These are phyloP conservation scores for Porites lobata DNA, from an alignment of 92 coral and sea anemone genomes.

Conservation along the genomic window DNA sequence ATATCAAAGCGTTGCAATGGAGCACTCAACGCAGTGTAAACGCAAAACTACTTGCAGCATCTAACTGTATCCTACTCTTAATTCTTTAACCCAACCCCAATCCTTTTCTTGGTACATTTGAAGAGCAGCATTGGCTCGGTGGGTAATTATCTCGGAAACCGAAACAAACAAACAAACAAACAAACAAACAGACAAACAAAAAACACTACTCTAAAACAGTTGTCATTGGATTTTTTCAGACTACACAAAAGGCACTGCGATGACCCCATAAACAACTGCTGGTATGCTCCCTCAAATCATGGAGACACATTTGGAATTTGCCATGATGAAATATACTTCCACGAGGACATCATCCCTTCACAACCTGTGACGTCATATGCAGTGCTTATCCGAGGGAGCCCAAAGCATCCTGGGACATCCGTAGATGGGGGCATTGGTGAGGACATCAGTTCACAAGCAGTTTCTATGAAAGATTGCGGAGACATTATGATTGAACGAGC, in stretches of 20 bases:
- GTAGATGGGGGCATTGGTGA: constrained; percentile 68
- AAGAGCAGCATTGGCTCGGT: too few species aligned
- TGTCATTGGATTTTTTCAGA: constrained; percentile 32
- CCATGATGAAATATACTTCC: constrained; percentile 85
- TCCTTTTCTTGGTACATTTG: too few species aligned
- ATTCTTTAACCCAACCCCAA: too few species aligned
- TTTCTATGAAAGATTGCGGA: neutral
- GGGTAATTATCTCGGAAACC: too few species aligned
- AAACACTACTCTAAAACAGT: too few species aligned
- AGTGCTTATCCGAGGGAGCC: constrained; percentile 79
- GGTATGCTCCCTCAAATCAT: constrained; percentile 78
- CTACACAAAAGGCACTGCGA: constrained; percentile 45
- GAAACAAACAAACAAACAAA: neutral
- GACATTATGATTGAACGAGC: constrained; percentile 61
- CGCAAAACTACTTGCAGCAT: too few species aligned
- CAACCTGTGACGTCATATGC: constrained; percentile 86
- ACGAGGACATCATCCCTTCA: constrained; percentile 76
- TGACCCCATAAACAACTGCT: constrained; percentile 70
- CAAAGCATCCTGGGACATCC: constrained; percentile 45
- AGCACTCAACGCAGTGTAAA: too few species aligned
- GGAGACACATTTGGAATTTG: constrained; percentile 90
- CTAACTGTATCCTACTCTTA: too few species aligned
- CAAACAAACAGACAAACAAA: neutral
- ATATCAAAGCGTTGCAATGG: neutral
- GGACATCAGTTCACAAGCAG: neutral